phyloP scores from a whole-genome alignment of 2,797 vertebrate genomes.

The Yasuhikotakia modesta region DNA sequence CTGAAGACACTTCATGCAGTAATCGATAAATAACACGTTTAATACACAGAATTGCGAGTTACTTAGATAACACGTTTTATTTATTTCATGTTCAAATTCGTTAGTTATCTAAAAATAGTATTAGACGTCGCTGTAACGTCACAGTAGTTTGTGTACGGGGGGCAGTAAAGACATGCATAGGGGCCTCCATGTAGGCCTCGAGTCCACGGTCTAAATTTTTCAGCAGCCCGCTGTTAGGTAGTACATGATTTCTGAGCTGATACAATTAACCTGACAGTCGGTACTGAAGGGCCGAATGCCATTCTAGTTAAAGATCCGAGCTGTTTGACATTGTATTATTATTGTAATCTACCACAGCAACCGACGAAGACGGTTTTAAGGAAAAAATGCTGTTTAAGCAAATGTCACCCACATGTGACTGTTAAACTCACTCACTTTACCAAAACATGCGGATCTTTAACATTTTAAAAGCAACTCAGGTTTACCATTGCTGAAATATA shows the following conservation, averaged over 20 bases:
- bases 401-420: slow-evolving; percentile 38
- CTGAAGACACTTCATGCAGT: background rate
- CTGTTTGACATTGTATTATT: background rate
- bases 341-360: background rate
- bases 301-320: background rate
- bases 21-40: background rate
- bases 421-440: background rate
- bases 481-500: background rate
- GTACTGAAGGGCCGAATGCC: too few relatives aligned
- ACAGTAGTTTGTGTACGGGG: slow-evolving; percentile 28
- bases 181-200: slow-evolving; percentile 53
- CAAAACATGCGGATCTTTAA: background rate
- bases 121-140: too few relatives aligned
- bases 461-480: background rate
- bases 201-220: slow-evolving; percentile 54
- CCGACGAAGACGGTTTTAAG: background rate
- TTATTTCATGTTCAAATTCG: background rate
- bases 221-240: background rate
- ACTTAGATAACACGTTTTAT: too few relatives aligned
- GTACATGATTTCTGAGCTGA: too few relatives aligned
- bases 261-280: background rate
- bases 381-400: slow-evolving; percentile 20
- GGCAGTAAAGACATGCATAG: slow-evolving; percentile 59
- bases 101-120: background rate
- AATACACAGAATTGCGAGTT: background rate